These are phyloP conservation scores for Rotaria magnacalcarata DNA, from an alignment of 2,888 invertebrate species.

Conservation along the genomic window DNA sequence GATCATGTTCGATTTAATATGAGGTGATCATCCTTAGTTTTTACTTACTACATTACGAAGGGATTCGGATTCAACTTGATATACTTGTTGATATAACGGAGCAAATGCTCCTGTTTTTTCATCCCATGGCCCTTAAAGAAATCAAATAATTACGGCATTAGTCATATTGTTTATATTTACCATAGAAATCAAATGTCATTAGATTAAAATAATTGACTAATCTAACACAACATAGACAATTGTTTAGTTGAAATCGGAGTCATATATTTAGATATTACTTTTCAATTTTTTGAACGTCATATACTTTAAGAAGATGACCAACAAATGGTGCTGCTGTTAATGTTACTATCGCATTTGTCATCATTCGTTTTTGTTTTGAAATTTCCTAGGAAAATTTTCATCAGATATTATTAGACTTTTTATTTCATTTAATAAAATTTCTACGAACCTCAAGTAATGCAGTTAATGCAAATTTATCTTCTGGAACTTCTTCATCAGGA, in stretches of 20 bases:
- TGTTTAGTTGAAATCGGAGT: neutral
- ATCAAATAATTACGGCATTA: neutral
- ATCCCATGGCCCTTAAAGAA: slow-evolving; percentile 40
- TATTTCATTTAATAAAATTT: neutral
- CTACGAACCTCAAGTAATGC: slow-evolving; percentile 36
- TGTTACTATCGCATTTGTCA: neutral
- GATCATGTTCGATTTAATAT: no score
- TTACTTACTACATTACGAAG: slow-evolving; percentile 40
- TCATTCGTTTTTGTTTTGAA: slow-evolving; percentile 24
- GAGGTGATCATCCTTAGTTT: neutral
- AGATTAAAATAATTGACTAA: slow-evolving; percentile 40
- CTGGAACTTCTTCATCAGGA: slow-evolving; percentile 40
- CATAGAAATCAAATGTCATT: slow-evolving; percentile 44
- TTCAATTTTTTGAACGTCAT: slow-evolving; percentile 17
- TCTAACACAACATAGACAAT: neutral
- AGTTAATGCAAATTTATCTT: slow-evolving; percentile 41
- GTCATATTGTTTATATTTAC: neutral
- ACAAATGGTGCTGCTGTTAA: slow-evolving; percentile 27
- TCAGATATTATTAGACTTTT: neutral
- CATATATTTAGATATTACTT: neutral
- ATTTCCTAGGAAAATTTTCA: neutral
- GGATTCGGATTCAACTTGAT: slow-evolving; percentile 39
- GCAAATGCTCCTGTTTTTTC: slow-evolving; percentile 43
- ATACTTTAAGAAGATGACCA: slow-evolving; percentile 5
- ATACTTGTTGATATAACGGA: slow-evolving; percentile 39